A percentile compares a stretch with the other conserved stretches of the same genome.
These are phyloP conservation scores for Poecilia latipinna DNA, from an alignment of 2,113 vertebrate genomes.

Conservation along the genomic window DNA sequence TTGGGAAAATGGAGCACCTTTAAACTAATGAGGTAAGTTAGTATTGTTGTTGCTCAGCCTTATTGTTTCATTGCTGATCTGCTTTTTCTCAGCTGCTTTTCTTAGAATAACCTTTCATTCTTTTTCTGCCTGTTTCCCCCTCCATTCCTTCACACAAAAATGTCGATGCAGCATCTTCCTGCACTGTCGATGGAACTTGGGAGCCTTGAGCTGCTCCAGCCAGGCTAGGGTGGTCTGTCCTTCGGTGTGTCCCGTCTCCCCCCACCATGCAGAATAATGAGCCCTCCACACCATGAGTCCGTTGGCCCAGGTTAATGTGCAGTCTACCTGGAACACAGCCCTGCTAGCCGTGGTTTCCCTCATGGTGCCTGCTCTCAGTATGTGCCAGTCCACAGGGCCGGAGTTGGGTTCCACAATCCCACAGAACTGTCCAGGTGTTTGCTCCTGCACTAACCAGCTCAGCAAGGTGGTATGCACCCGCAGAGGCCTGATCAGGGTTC, in stretches of 20 bases:
- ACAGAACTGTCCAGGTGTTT: slow-evolving; percentile 94
- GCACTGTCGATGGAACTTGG: slow-evolving; percentile 88
- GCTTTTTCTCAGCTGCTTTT: slow-evolving; percentile 50
- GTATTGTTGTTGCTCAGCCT: slow-evolving; percentile 42
- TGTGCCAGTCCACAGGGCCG: slow-evolving; percentile 81
- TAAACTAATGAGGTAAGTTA: slow-evolving; percentile 86
- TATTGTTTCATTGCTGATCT: slow-evolving; percentile 59
- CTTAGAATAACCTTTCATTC: slow-evolving; percentile 67
- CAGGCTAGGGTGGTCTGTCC: slow-evolving; percentile 88
- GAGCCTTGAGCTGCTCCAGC: slow-evolving; percentile 87
- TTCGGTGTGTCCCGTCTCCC: slow-evolving; percentile 88
- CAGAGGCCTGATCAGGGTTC: slow-evolving; percentile 89
- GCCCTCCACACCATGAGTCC: slow-evolving; percentile 99
- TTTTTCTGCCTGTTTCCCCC: slow-evolving; percentile 46
- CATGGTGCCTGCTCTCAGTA: slow-evolving; percentile 90
- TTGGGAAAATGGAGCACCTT: slow-evolving; percentile 67
- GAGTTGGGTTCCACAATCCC: slow-evolving; percentile 81
- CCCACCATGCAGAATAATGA: slow-evolving; percentile 98
- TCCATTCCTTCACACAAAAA: slow-evolving; percentile 47
- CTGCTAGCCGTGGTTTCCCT: slow-evolving; percentile 92
- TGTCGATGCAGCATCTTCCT: slow-evolving; percentile 72
- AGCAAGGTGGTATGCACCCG: slow-evolving; percentile 98
- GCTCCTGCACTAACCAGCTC: slow-evolving; percentile 97
- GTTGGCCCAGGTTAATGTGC: slow-evolving; percentile 97
- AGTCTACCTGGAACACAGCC: slow-evolving; percentile 93